These are phyloP conservation scores for Oryzias dopingdopingensis DNA, from an alignment of 2,797 vertebrate species.

Conservation along the genomic window DNA sequence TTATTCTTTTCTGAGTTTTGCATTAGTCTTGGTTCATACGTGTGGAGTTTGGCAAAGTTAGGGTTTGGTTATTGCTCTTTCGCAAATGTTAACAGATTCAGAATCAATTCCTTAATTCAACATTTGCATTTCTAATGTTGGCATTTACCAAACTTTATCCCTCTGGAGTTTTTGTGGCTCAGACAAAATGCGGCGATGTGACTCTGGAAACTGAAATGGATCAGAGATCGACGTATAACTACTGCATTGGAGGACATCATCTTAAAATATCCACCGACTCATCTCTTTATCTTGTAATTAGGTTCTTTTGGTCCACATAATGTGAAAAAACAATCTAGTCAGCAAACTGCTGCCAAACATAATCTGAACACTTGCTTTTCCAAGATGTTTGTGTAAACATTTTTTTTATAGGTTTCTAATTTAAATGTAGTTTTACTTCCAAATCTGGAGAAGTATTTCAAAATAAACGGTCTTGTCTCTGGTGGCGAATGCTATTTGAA, in stretches of 20 bases:
- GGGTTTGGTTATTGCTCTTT: conserved; percentile 54
- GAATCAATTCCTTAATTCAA: conserved; percentile 72
- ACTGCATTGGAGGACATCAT: neutral
- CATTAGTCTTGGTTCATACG: conserved; percentile 46
- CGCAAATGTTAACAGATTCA: conserved; percentile 72
- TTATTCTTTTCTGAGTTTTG: conserved; percentile 31
- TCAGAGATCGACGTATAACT: conserved; percentile 4
- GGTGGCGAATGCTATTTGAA: conserved; percentile 33
- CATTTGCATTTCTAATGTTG: conserved; percentile 75
- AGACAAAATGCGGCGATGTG: conserved; percentile 39
- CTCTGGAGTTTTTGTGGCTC: conserved; percentile 40
- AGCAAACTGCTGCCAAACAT: too few species aligned
- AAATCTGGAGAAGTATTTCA: conserved; percentile 20
- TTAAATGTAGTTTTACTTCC: neutral
- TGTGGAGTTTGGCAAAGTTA: conserved; percentile 47
- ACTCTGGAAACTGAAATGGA: conserved; percentile 13
- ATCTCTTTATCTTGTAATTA: too few species aligned
- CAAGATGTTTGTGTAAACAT: too few species aligned
- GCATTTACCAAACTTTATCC: conserved; percentile 60
- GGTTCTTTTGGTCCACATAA: too few species aligned
- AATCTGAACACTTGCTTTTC: too few species aligned
- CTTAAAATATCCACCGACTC: neutral
- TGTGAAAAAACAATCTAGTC: too few species aligned
- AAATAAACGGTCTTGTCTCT: conserved; percentile 31
- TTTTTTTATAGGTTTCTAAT: neutral